Conservation (phyloP, 2,797 vertebrate genomes). For the Pangasius macronema region DNA sequence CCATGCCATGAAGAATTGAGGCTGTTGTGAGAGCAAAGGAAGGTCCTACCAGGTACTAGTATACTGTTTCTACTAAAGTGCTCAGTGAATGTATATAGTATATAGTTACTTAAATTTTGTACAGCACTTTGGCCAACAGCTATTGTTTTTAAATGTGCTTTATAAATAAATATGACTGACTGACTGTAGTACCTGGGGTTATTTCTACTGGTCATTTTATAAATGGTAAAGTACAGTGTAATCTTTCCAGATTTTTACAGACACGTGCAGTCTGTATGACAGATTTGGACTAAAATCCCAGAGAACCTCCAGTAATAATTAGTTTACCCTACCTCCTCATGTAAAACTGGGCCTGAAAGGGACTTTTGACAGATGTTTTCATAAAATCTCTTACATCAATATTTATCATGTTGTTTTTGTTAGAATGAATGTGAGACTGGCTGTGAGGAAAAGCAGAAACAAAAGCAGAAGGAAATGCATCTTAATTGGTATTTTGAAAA, state of each 20-base stretch:
- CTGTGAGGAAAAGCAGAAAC: neutral
- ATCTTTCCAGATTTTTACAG: neutral
- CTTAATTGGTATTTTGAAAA: neutral
- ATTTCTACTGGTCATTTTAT: neutral
- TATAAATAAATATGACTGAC: too few relatives aligned
- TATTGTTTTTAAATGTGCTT: too few relatives aligned
- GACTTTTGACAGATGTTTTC: neutral
- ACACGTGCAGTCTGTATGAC: neutral
- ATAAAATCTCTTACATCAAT: neutral
- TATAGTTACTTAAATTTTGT: too few relatives aligned
- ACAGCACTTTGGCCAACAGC: too few relatives aligned
- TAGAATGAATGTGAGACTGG: neutral
- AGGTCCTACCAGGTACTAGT: neutral
- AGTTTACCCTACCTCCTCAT: neutral
- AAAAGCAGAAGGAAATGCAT: neutral
- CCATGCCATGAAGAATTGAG: too few relatives aligned
- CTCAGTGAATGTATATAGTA: neutral
- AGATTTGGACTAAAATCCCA: neutral
- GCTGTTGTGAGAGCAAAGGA: too few relatives aligned
- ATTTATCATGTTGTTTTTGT: neutral
- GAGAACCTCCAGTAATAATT: neutral
- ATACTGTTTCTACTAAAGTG: neutral
- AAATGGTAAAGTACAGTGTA: neutral
- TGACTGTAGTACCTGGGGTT: neutral
- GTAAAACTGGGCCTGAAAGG: neutral